A percentile compares a stretch with the other conserved stretches of the same genome.
Conservation (phyloP, 2,113 vertebrate species). For the Syngnathoides biaculeatus region DNA sequence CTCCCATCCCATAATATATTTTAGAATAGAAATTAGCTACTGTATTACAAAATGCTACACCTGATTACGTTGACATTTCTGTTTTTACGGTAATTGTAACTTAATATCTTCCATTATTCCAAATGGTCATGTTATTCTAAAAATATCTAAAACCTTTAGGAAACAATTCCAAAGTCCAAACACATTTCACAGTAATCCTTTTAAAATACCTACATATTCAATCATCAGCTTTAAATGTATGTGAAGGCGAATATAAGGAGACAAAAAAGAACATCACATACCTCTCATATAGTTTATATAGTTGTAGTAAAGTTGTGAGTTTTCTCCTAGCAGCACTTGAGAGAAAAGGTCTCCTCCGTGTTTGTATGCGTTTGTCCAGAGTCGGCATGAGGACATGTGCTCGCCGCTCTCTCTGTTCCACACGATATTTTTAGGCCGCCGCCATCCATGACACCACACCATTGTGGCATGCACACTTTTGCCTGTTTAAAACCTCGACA, state of each 20-base stretch:
- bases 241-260: background rate
- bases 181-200: background rate
- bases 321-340: background rate
- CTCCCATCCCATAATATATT: too few species aligned
- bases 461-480: slow-evolving; percentile 15
- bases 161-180: background rate
- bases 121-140: too few species aligned
- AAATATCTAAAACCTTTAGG: background rate
- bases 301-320: background rate
- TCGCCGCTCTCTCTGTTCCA: slow-evolving; percentile 43
- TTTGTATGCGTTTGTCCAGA: slow-evolving; percentile 4
- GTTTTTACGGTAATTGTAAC: too few species aligned
- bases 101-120: too few species aligned
- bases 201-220: too few species aligned
- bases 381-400: slow-evolving; percentile 19
- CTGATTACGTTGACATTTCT: too few species aligned
- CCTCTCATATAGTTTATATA: background rate
- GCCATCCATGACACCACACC: slow-evolving; percentile 31
- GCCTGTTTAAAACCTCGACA: slow-evolving; percentile 11
- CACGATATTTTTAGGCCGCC: slow-evolving; percentile 70
- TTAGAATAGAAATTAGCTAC: too few species aligned
- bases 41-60: too few species aligned
- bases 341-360: background rate
- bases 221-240: background rate
- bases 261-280: background rate